Evolutionary conservation across 2,113 vertebrate species (phyloP).

Genomic region (Dicentrarchus labrax): DNA sequence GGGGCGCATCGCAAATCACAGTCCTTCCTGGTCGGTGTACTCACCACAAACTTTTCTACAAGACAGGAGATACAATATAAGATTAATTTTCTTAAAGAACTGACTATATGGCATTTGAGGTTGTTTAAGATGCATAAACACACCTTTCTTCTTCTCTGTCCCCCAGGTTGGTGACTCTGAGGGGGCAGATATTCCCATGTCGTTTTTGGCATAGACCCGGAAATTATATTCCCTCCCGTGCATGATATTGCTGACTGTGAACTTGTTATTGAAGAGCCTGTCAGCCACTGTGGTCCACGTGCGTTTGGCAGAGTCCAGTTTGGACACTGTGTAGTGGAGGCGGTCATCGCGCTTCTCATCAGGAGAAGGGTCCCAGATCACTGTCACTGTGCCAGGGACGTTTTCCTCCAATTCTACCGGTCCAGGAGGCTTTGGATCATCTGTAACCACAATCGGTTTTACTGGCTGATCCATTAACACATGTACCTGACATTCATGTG

Average conservation of each 20-base stretch:
- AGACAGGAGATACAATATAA: background rate
- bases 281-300: slow-evolving; percentile 87
- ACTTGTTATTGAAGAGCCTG: slow-evolving; percentile 90
- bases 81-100: background rate
- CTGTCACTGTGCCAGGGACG: slow-evolving; percentile 87
- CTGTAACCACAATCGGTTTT: slow-evolving; percentile 73
- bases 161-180: slow-evolving; percentile 90
- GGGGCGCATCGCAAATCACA: slow-evolving; percentile 84
- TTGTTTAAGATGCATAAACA: background rate
- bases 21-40: slow-evolving; percentile 66
- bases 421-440: slow-evolving; percentile 89
- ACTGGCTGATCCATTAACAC: background rate
- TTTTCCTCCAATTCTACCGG: slow-evolving; percentile 87
- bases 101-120: background rate
- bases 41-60: slow-evolving; percentile 80
- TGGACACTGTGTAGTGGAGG: slow-evolving; percentile 89
- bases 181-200: slow-evolving; percentile 87
- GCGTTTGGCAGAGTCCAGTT: slow-evolving; percentile 83
- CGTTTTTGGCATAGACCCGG: slow-evolving; percentile 91
- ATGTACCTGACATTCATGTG: too few relatives aligned
- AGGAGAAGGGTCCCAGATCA: slow-evolving; percentile 89
- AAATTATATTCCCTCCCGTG: slow-evolving; percentile 91
- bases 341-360: slow-evolving; percentile 87
- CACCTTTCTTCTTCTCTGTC: slow-evolving; percentile 81
- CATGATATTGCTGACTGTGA: slow-evolving; percentile 87